Base-by-base conservation (phyloP, 2,113 vertebrate genomes). In the Psittacula cyanocephala region DNA sequence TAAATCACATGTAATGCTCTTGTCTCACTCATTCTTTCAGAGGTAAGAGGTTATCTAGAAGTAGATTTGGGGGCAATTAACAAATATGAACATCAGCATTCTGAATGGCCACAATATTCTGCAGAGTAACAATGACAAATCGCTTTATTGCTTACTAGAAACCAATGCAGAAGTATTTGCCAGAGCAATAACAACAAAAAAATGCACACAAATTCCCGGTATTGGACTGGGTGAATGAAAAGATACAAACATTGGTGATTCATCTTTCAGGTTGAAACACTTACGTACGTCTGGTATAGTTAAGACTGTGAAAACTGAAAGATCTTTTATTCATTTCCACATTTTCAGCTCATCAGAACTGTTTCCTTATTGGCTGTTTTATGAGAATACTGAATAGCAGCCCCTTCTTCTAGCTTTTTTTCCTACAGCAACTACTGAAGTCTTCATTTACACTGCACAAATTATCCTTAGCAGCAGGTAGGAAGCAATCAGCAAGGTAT, bases 361-460 rank as follows among this genome's bases (percentile, higher is more conserved):
- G 37, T 70, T 97, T 89, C 87, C 92, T 83, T 63, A 68, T 41
- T 89, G 95, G 41, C 24, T 86, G 24, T 83, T 93, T 94, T 69
- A 83, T 79, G 63, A 82, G 84, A 90, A 91, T 41, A 28, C 44
- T 82, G 17, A 67, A 65, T 85, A 97, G 28, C 41, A 91, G 65
- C 70, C 69, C 82, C 53, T 95, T 91, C 95, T 85, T 85, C n/a
- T 50, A 62, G 41, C 24, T 64, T 90, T 95, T 78, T 93, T 49
- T 17, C 72, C 82, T 94, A 87, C 47, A 72, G 60, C 78, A 96
- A 71, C 87, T 93, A 65, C 93, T 94, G 84, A 98, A 97, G 64
- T 95, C 94, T 98, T 98, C 96, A 96, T 97, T 98, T 97, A 96
- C 81, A 85, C 95, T 87, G 92, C 91, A 96, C 95, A 97, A 97